Evolutionary conservation across 2,888 invertebrate genomes (phyloP).

Genomic region (Troides helena): DNA sequence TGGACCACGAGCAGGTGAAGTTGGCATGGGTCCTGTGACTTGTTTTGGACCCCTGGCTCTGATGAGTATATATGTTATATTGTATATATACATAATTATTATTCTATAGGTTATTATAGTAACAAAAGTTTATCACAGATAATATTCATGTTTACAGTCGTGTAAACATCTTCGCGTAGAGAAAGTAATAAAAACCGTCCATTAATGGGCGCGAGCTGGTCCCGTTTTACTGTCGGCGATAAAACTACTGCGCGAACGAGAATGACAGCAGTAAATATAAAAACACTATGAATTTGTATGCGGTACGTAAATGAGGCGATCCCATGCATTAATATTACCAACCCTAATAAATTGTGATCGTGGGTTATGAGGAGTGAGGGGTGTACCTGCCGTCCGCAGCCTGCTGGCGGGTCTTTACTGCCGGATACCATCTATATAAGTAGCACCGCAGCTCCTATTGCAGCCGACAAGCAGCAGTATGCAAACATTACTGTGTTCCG

Average conservation of each 20-base stretch:
- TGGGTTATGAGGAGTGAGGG: too few relatives aligned
- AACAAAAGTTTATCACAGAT: neutral
- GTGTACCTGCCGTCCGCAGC: too few relatives aligned
- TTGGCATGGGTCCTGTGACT: too few relatives aligned
- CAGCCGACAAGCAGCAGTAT: too few relatives aligned
- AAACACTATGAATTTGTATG: slow-evolving; percentile 18
- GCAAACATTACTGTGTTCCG: too few relatives aligned
- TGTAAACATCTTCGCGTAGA: slow-evolving; percentile 3
- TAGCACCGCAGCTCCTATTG: too few relatives aligned
- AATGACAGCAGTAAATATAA: slow-evolving; percentile 12
- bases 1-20: too few relatives aligned
- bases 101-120: neutral
- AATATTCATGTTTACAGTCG: neutral
- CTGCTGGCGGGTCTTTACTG: too few relatives aligned
- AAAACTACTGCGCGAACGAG: slow-evolving; percentile 14
- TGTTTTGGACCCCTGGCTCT: too few relatives aligned
- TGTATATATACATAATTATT: neutral
- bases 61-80: too few relatives aligned
- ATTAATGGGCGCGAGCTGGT: slow-evolving; percentile 2
- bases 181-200: slow-evolving; percentile 15
- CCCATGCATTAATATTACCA: slow-evolving; percentile 3
- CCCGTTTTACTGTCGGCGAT: slow-evolving; percentile 16
- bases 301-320: neutral
- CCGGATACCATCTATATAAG: too few relatives aligned
- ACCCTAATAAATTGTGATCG: neutral